Evolutionary conservation across 2,888 invertebrate genomes (phyloP), one percentile per base, ranked within the genome.

Genomic region (Dendrolimus pini): DNA sequence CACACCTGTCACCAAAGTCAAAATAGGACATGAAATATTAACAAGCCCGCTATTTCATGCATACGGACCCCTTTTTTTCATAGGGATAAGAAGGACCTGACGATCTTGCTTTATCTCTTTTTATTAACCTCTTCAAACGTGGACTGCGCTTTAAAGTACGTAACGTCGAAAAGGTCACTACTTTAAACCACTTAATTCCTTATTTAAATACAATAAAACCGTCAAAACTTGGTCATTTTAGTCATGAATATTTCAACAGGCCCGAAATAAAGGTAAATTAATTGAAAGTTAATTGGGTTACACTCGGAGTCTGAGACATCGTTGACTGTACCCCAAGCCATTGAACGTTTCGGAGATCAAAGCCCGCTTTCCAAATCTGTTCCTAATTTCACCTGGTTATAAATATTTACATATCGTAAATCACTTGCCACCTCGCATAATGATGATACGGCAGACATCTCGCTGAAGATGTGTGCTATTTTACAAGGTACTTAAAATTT

Each of bases 1-100:
- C 72, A 68, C 72, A 73, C 68, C 73, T 72, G 75, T 76, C 80
- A 78, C 78, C 83, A 83, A 86, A 85, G 86, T 73, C 84, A 82
- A 1, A 14, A 80, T 78, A 78, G 69, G 65, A 74, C 80, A 85
- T 85, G 83, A 83, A 78, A 79, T 82, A 81, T 82, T 77, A 78
- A 74, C 74, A 68, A 70, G 71, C 65, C 74, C 69, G 66, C 76
- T 69, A 30, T 30, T 30, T 30, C 30, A 30, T 6, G 6, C 30
- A 30, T 30, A 6, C 30, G 3, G 30, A 6, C 30, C 6, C 6
- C 30, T 30, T 30, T 30, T 30, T 30, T 30, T 6, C 30, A 3
- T 30, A 30, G 30, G 30, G 3, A 30, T 30, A 30, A 30, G 30
- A 30, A 30, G 30, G 30, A 30, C 30, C 30, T 30, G 30, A 30